A percentile compares a stretch with the other conserved stretches of the same genome.
These are phyloP conservation scores for Crossaster papposus DNA, from an alignment of 53 echinoderm and acorn worm species.

Conservation along the genomic window DNA sequence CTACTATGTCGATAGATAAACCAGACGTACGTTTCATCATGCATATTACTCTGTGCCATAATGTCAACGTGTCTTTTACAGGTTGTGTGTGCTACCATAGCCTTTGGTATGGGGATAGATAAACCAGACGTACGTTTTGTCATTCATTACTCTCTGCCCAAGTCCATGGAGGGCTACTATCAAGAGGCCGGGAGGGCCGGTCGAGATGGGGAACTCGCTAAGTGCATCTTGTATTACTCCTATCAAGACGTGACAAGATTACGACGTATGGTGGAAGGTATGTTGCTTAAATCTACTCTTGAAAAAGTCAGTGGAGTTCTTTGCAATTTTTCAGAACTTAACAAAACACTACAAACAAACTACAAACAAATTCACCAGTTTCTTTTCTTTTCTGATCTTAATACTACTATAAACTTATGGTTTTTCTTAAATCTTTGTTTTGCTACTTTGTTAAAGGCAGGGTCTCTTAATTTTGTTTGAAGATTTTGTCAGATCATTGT, in stretches of 20 bases:
- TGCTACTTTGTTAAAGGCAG: not conserved
- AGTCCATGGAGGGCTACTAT: constrained; percentile 96
- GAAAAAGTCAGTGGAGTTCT: too few relatives aligned
- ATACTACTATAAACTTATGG: too few relatives aligned
- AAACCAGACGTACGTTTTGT: constrained; percentile 96
- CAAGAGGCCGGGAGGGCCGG: constrained; percentile 97
- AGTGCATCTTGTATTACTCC: constrained; percentile 86
- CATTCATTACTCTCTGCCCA: constrained; percentile 90
- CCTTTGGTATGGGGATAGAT: constrained; percentile 99
- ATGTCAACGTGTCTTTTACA: not conserved
- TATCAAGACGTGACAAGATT: constrained; percentile 92
- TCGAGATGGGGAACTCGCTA: constrained; percentile 83
- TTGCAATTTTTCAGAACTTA: too few relatives aligned
- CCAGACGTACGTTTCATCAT: too few relatives aligned
- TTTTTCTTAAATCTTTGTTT: too few relatives aligned
- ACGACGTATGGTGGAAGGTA: constrained; percentile 86
- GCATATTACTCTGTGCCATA: too few relatives aligned
- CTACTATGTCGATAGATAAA: too few relatives aligned
- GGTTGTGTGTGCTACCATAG: constrained; percentile 98
- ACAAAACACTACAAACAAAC: too few relatives aligned
- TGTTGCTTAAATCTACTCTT: not conserved
- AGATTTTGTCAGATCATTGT: too few relatives aligned
- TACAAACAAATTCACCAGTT: too few relatives aligned
- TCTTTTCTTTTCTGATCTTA: too few relatives aligned
- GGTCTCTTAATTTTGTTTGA: too few relatives aligned